Conservation (phyloP, 2,888 invertebrate species). For the Dolomedes plantarius region DNA sequence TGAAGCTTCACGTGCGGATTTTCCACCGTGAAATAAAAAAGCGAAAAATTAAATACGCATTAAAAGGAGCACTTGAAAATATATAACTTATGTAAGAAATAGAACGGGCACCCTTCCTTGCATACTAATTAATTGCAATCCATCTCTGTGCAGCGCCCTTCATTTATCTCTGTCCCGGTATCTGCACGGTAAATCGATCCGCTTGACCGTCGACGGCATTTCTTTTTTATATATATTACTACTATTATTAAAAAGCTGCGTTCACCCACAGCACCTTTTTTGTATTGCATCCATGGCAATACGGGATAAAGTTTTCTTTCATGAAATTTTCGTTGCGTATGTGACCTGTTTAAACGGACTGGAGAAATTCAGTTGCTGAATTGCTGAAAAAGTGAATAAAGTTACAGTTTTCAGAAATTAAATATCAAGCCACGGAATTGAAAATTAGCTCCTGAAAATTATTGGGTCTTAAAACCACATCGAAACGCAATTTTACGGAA, state of each 20-base stretch:
- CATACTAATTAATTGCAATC: conserved; percentile 69
- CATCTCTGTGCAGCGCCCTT: conserved; percentile 44
- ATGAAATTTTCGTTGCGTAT: too few relatives aligned
- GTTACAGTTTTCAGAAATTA: too few relatives aligned
- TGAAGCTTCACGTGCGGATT: not conserved
- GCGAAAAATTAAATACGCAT: not conserved
- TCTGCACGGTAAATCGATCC: not conserved
- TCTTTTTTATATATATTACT: not conserved
- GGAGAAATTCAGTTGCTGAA: too few relatives aligned
- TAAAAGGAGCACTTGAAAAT: conserved; percentile 12
- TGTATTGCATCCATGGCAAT: too few relatives aligned
- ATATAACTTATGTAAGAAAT: conserved; percentile 16
- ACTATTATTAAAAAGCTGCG: not conserved
- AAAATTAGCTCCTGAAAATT: too few relatives aligned
- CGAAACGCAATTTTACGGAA: too few relatives aligned
- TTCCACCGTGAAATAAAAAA: not conserved
- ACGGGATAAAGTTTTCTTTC: too few relatives aligned
- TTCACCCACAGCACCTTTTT: not conserved
- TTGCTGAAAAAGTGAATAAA: too few relatives aligned
- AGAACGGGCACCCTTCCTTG: conserved; percentile 27
- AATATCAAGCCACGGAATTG: too few relatives aligned
- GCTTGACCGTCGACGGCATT: not conserved
- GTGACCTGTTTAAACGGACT: too few relatives aligned
- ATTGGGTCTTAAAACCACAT: too few relatives aligned
- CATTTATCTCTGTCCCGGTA: conserved; percentile 61